These are phyloP conservation scores for Lepidotrigona ventralis DNA, from an alignment of 1,140 invertebrate genomes.

Conservation along the genomic window DNA sequence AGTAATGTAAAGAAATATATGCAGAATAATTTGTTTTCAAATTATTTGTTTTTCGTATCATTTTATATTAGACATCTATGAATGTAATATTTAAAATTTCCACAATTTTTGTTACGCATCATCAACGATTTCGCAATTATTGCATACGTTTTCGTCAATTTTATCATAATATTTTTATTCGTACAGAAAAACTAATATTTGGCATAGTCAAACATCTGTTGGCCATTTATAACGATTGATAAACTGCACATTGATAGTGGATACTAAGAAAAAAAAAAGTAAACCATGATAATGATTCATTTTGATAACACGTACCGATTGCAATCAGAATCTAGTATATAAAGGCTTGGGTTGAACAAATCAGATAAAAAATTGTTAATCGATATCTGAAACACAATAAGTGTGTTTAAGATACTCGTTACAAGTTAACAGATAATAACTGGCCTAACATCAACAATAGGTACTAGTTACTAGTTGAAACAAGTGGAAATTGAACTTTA, in stretches of 20 bases:
- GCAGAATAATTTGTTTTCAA: not conserved
- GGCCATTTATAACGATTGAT: not conserved
- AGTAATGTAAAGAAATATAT: not conserved
- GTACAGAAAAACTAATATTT: not conserved
- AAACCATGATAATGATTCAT: not conserved
- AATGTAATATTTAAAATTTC: not conserved
- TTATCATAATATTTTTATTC: not conserved
- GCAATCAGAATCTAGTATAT: not conserved
- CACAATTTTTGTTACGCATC: not conserved
- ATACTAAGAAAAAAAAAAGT: not conserved
- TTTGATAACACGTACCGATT: not conserved
- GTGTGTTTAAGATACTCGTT: not conserved
- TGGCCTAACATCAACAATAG: not conserved
- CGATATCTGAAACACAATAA: not conserved
- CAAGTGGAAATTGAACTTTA: too few species aligned
- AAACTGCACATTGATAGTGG: not conserved
- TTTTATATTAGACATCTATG: not conserved
- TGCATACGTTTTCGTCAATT: not conserved
- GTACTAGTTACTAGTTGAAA: not conserved
- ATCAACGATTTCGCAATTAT: not conserved
- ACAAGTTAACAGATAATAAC: not conserved
- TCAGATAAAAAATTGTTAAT: not conserved
- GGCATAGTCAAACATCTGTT: not conserved
- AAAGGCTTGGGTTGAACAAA: conserved; percentile 10
- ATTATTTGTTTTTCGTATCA: not conserved